Conservation (phyloP, 92 coral and sea anemone genomes). For the Phenganax marumi region DNA sequence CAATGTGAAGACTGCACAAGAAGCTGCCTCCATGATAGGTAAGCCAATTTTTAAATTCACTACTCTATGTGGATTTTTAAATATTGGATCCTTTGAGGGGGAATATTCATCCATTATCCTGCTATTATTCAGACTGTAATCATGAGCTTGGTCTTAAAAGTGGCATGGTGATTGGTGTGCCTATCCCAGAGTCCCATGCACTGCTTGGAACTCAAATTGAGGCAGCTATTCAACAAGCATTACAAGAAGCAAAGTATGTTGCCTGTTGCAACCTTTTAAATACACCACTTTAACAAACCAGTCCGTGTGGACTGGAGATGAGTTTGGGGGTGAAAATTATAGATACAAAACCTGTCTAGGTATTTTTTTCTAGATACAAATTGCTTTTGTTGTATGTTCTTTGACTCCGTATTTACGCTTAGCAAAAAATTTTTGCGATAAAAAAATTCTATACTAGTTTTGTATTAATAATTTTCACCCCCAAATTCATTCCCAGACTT, state of each 20-base stretch:
- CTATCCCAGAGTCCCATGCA: slow-evolving; percentile 71
- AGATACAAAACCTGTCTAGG: too few species aligned
- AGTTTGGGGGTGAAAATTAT: too few species aligned
- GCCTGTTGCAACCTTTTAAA: neutral
- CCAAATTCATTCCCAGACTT: too few species aligned
- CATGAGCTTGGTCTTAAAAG: slow-evolving; percentile 74
- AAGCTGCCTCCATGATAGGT: slow-evolving; percentile 93
- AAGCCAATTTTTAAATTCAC: slow-evolving; percentile 16
- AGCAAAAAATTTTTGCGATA: too few species aligned
- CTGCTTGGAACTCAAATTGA: slow-evolving; percentile 73
- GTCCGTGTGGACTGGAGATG: too few species aligned
- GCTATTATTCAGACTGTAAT: slow-evolving; percentile 68
- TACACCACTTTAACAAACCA: too few species aligned
- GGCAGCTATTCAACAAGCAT: slow-evolving; percentile 71
- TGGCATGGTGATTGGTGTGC: slow-evolving; percentile 90
- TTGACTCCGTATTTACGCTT: too few species aligned
- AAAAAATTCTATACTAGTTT: too few species aligned
- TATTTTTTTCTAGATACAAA: too few species aligned
- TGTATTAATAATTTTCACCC: too few species aligned
- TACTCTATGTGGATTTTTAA: neutral
- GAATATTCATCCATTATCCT: neutral
- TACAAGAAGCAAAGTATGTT: slow-evolving; percentile 79
- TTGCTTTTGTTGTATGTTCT: too few species aligned
- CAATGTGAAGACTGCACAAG: slow-evolving; percentile 55
- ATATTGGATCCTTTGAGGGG: neutral